These are phyloP conservation scores for Siniperca knerii DNA, from an alignment of 2,113 vertebrate genomes.

Conservation along the genomic window DNA sequence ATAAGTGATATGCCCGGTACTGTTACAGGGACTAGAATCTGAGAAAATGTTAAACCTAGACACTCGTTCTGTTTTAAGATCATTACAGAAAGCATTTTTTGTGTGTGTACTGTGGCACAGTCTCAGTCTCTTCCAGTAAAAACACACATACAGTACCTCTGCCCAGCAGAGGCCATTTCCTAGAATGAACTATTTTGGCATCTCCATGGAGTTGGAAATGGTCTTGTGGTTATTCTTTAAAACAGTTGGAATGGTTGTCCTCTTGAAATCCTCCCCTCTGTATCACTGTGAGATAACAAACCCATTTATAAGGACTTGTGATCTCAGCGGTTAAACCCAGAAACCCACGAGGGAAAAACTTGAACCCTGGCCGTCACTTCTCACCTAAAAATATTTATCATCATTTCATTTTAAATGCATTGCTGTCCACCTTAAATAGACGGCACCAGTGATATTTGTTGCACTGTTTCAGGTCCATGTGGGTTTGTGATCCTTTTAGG, in stretches of 20 bases:
- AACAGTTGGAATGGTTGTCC: conserved; percentile 56
- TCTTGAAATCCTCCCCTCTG: conserved; percentile 47
- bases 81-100: conserved; percentile 37
- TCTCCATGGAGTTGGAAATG: conserved; percentile 57
- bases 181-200: conserved; percentile 67
- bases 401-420: conserved; percentile 30
- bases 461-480: not conserved
- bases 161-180: conserved; percentile 57
- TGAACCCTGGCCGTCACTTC: conserved; percentile 16
- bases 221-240: conserved; percentile 68
- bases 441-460: conserved; percentile 11
- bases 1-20: conserved; percentile 41
- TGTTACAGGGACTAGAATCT: conserved; percentile 28
- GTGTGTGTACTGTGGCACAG: conserved; percentile 11
- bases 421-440: conserved; percentile 23
- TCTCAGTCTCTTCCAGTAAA: conserved; percentile 23
- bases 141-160: conserved; percentile 18
- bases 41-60: conserved; percentile 49
- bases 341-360: conserved; percentile 43
- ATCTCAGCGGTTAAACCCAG: conserved; percentile 46
- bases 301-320: conserved; percentile 49
- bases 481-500: conserved; percentile 28
- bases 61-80: conserved; percentile 40
- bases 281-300: conserved; percentile 62
- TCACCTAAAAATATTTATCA: conserved; percentile 28